Percentiles rank a stretch among this genome's conserved stretches.
Conservation (phyloP, 2,113 vertebrate genomes). For the Chloropsis hardwickii region DNA sequence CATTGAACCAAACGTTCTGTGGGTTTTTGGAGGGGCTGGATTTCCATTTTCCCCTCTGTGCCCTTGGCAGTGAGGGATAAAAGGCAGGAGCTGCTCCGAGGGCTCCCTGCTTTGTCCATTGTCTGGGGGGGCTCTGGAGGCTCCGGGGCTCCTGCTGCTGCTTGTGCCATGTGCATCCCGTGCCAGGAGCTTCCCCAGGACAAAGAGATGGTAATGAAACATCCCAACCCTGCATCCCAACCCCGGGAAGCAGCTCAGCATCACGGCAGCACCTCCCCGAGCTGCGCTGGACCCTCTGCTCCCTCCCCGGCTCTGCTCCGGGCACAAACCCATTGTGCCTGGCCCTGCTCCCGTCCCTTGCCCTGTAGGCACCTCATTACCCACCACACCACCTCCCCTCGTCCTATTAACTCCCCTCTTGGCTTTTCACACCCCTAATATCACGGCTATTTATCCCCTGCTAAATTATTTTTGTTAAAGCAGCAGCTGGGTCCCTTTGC, state of each 20-base stretch:
- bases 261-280: background rate
- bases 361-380: background rate
- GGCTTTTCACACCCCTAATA: background rate
- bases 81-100: background rate
- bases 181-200: constrained; percentile 13
- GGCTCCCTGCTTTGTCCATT: background rate
- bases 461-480: background rate
- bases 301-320: background rate
- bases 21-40: background rate
- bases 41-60: background rate
- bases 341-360: background rate
- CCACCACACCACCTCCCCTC: background rate
- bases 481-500: background rate
- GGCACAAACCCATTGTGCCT: background rate
- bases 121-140: background rate
- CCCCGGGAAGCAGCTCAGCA: background rate
- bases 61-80: fast-evolving
- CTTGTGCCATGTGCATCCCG: background rate
- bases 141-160: background rate
- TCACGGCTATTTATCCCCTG: background rate
- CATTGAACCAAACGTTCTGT: fast-evolving
- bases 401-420: background rate
- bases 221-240: background rate
- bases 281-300: background rate
- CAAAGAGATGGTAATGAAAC: background rate